phyloP scores from a whole-genome alignment of 2,113 vertebrate species.

The Bolborhynchus lineola region DNA sequence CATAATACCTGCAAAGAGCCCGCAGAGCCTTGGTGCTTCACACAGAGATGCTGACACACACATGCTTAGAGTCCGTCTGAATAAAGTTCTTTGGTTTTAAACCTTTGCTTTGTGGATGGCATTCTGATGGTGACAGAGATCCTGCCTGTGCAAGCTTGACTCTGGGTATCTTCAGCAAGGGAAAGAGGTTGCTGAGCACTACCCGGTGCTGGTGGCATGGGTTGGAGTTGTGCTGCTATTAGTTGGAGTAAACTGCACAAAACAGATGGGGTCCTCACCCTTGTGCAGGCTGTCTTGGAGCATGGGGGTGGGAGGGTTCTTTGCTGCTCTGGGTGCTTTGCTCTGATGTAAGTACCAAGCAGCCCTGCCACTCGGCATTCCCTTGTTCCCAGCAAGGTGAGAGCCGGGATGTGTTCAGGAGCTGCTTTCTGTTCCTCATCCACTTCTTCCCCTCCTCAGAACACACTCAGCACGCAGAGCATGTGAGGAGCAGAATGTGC shows the following conservation, averaged over 20 bases:
- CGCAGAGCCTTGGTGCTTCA: neutral
- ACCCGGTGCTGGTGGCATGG: neutral
- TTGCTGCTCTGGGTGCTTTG: neutral
- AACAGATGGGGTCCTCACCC: neutral
- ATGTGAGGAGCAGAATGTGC: neutral
- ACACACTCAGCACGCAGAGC: constrained; percentile 21
- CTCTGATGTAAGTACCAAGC: neutral
- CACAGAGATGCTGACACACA: neutral
- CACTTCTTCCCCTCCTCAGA: constrained; percentile 34
- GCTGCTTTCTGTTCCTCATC: constrained; percentile 44
- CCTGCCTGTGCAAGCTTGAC: neutral
- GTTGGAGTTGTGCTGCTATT: neutral
- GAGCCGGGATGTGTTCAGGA: neutral
- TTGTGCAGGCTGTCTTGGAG: neutral
- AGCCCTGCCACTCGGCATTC: neutral
- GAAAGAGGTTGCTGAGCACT: neutral
- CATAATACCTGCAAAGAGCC: neutral
- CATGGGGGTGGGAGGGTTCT: neutral
- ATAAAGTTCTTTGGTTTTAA: neutral
- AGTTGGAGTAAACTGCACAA: neutral
- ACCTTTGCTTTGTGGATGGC: neutral
- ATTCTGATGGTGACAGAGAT: neutral
- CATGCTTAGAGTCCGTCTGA: neutral
- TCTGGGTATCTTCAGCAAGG: neutral
- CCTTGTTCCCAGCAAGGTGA: constrained; percentile 65